Conservation (phyloP, 2,113 vertebrate genomes). For the Xerus inauris region DNA sequence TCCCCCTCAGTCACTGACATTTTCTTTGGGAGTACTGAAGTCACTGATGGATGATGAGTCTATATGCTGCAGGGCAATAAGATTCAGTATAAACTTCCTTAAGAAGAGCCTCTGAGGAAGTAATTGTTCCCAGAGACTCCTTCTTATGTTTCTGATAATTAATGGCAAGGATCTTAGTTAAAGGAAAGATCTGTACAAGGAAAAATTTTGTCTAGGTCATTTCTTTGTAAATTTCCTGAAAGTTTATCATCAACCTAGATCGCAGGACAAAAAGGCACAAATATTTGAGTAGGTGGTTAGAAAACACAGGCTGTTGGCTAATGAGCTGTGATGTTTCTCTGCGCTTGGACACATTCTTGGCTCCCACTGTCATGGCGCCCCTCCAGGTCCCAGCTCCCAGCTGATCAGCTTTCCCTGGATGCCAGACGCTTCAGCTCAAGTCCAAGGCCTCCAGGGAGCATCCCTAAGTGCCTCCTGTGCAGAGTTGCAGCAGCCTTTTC, state of each 20-base stretch:
- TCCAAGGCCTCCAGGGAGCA: background rate
- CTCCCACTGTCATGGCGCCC: background rate
- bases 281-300: conserved; percentile 61
- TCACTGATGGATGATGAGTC: conserved; percentile 5
- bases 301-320: background rate
- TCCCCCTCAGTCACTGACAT: background rate
- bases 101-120: background rate
- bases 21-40: conserved; percentile 33
- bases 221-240: background rate
- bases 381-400: conserved; percentile 54
- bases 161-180: background rate
- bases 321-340: conserved; percentile 42
- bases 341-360: conserved; percentile 65
- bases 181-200: conserved; percentile 19
- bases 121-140: background rate
- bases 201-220: background rate
- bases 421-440: conserved; percentile 60
- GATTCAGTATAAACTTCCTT: background rate
- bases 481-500: background rate
- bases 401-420: conserved; percentile 14
- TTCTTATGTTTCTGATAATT: background rate
- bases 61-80: background rate
- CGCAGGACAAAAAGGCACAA: background rate
- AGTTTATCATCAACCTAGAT: conserved; percentile 17
- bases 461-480: background rate